Percentiles rank a stretch among this genome's conserved stretches.
phyloP scores from a whole-genome alignment of 2,797 vertebrate species.

The Delichon dasypus region DNA sequence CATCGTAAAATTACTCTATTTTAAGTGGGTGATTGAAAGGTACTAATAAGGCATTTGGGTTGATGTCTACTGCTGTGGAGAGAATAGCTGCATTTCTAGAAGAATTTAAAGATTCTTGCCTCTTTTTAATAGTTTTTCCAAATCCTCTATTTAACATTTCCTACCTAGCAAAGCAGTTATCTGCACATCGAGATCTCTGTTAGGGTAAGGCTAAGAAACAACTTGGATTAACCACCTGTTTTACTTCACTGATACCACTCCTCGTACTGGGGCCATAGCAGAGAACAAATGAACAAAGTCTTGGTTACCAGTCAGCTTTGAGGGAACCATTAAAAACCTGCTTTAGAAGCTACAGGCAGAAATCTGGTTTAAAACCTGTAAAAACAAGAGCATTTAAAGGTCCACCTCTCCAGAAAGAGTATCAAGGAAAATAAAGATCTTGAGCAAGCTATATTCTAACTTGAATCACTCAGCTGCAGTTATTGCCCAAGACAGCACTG shows the following conservation, averaged over 20 bases:
- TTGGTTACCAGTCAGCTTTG: background rate
- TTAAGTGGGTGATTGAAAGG: background rate
- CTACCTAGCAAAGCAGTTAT: background rate
- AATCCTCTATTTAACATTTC: background rate
- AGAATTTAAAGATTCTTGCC: background rate
- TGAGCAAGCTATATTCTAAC: background rate
- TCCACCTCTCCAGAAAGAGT: background rate
- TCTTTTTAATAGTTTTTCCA: background rate
- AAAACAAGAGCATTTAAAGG: background rate
- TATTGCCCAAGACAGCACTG: background rate
- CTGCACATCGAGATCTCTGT: background rate
- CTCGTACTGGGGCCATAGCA: background rate
- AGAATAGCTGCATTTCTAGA: background rate
- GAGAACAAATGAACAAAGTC: background rate
- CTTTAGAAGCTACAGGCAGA: background rate
- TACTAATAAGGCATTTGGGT: background rate
- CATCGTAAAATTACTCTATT: constrained; percentile 3
- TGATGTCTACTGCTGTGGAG: background rate
- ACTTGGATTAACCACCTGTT: background rate
- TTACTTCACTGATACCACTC: background rate
- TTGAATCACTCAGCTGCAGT: background rate
- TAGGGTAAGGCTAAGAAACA: background rate
- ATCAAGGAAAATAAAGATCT: background rate
- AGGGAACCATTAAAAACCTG: background rate
- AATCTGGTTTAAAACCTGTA: background rate